These are phyloP conservation scores for Polypterus bichir DNA, from an alignment of 2,113 vertebrate species.

Conservation along the genomic window DNA sequence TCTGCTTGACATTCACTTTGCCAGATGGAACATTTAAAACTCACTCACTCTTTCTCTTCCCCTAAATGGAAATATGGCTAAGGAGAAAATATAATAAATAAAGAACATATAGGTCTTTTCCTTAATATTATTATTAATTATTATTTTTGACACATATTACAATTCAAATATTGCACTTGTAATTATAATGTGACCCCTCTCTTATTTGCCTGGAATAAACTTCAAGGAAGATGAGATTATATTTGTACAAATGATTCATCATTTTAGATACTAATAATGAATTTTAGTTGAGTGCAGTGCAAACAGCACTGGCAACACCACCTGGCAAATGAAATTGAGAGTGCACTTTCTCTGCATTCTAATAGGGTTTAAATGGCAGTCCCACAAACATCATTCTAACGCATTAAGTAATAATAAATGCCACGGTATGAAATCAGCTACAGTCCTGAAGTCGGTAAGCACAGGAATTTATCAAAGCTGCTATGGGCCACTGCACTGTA, in stretches of 20 bases:
- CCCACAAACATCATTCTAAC: constrained; percentile 6
- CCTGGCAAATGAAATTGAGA: constrained; percentile 9
- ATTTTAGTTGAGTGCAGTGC: constrained; percentile 53
- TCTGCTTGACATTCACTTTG: too few relatives aligned
- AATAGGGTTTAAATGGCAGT: constrained; percentile 14
- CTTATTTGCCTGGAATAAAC: constrained; percentile 25
- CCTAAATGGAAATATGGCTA: too few relatives aligned
- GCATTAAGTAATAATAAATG: constrained; percentile 1
- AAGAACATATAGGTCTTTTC: too few relatives aligned
- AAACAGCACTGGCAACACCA: constrained; percentile 31
- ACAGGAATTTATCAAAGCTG: too few relatives aligned
- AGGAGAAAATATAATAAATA: too few relatives aligned
- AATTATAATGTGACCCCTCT: constrained; percentile 27
- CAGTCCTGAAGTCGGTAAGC: neutral
- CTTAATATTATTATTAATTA: too few relatives aligned
- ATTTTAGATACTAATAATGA: constrained; percentile 56
- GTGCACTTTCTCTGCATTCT: constrained; percentile 16
- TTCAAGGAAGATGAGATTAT: constrained; percentile 36
- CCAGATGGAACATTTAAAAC: too few relatives aligned
- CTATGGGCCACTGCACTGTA: too few relatives aligned
- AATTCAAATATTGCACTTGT: constrained; percentile 20
- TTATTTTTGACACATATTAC: constrained; percentile 7
- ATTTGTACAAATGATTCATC: constrained; percentile 55
- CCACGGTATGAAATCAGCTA: neutral
- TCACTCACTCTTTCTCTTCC: too few relatives aligned